These are phyloP conservation scores for Neodiprion fabricii DNA, from an alignment of 1,140 invertebrate species.

Conservation along the genomic window DNA sequence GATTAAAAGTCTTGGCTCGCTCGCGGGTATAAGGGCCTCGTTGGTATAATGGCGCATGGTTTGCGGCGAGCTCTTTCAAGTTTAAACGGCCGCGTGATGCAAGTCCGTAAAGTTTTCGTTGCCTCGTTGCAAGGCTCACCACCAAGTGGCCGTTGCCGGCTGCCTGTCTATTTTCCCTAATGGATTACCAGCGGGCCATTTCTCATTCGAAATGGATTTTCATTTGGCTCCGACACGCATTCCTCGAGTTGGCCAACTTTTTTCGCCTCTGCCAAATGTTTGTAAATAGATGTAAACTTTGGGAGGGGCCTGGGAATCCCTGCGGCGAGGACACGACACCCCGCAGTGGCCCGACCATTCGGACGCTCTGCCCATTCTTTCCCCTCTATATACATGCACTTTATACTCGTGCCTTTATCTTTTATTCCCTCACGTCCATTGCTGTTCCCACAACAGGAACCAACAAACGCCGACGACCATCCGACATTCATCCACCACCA, in stretches of 20 bases:
- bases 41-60: conserved; percentile 5
- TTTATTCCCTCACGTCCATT: background rate
- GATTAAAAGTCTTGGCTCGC: background rate
- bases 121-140: background rate
- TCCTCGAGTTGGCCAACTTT: conserved; percentile 36
- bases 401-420: background rate
- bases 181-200: conserved; percentile 44
- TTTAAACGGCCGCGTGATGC: background rate
- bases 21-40: background rate
- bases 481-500: too few species aligned
- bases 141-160: conserved; percentile 3
- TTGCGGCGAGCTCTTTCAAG: background rate
- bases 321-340: conserved; percentile 46
- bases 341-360: background rate
- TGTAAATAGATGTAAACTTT: conserved; percentile 56
- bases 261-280: conserved; percentile 53
- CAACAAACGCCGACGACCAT: too few species aligned
- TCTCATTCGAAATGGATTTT: conserved; percentile 52
- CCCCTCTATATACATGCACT: background rate
- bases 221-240: conserved; percentile 35
- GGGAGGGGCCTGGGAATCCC: conserved; percentile 46
- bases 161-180: conserved; percentile 35
- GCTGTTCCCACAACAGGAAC: background rate
- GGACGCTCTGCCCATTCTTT: background rate
- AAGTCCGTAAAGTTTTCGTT: conserved; percentile 3